Conservation (phyloP, 2,113 vertebrate genomes). For the Megaceryle maxima region DNA sequence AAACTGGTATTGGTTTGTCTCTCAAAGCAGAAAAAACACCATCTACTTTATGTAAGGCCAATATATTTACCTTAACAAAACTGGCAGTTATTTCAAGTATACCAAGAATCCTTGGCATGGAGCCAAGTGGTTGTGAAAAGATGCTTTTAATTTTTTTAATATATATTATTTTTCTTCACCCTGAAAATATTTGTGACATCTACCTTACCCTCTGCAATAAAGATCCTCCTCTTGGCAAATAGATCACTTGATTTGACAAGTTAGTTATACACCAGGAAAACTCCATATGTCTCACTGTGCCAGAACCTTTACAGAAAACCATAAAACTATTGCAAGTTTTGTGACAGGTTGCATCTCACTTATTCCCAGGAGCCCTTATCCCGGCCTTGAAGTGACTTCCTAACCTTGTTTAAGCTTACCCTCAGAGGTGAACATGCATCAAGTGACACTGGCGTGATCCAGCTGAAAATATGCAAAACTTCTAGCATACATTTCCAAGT, state of each 20-base stretch:
- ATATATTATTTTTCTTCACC: too few species aligned
- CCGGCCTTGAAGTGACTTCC: background rate
- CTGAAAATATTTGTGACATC: background rate
- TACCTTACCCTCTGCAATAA: background rate
- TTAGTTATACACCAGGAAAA: background rate
- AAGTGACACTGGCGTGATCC: background rate
- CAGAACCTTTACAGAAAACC: background rate
- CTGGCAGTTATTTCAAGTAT: background rate
- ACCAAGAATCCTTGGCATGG: background rate
- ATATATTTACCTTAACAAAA: background rate
- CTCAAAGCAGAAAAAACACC: background rate
- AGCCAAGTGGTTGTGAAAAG: background rate
- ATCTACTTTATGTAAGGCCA: background rate
- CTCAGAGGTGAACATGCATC: background rate
- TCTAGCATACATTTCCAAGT: background rate
- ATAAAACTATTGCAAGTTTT: background rate
- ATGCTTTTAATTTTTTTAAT: background rate
- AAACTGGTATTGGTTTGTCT: background rate
- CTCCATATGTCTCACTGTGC: fast-evolving
- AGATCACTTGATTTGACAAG: background rate
- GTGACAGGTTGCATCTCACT: background rate
- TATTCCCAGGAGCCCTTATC: background rate
- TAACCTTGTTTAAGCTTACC: background rate
- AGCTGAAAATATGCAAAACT: background rate
- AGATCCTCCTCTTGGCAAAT: background rate